Conservation (phyloP, 2,888 invertebrate species). For the Xestia ashworthii region DNA sequence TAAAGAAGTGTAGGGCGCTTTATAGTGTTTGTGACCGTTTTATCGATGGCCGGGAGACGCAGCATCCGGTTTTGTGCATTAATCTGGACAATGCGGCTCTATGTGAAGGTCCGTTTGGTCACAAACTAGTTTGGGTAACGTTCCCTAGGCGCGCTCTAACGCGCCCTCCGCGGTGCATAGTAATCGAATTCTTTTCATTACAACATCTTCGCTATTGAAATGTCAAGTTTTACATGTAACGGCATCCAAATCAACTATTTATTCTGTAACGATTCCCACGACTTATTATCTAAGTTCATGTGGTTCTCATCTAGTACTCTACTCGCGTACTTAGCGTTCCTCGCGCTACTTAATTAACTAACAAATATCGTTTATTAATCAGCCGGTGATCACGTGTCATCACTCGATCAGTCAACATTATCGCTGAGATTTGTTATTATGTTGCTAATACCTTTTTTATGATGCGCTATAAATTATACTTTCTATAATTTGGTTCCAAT, state of each 20-base stretch:
- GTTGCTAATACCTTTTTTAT: slow-evolving; percentile 75
- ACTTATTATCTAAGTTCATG: slow-evolving; percentile 31
- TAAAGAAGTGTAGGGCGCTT: slow-evolving; percentile 85
- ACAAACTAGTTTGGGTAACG: slow-evolving; percentile 87
- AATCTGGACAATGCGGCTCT: slow-evolving; percentile 86
- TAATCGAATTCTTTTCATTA: slow-evolving; percentile 87
- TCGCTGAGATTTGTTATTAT: slow-evolving; percentile 67
- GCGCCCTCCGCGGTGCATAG: slow-evolving; percentile 80
- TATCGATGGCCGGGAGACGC: slow-evolving; percentile 84
- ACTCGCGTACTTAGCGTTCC: slow-evolving; percentile 8
- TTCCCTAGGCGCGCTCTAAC: slow-evolving; percentile 80
- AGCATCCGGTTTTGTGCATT: slow-evolving; percentile 89
- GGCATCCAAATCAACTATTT: slow-evolving; percentile 64
- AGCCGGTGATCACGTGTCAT: slow-evolving; percentile 32
- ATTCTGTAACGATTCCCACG: slow-evolving; percentile 63
- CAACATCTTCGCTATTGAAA: slow-evolving; percentile 79
- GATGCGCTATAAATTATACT: slow-evolving; percentile 82
- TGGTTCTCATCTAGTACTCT: background rate
- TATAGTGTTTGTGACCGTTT: slow-evolving; percentile 86
- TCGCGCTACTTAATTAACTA: background rate
- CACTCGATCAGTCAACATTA: slow-evolving; percentile 57
- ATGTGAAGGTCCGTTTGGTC: slow-evolving; percentile 83
- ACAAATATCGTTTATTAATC: slow-evolving; percentile 20
- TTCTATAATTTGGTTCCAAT: slow-evolving; percentile 82
- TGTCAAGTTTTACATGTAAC: slow-evolving; percentile 80